These are phyloP conservation scores for Piaya cayana DNA, from an alignment of 2,113 vertebrate genomes.

Conservation along the genomic window DNA sequence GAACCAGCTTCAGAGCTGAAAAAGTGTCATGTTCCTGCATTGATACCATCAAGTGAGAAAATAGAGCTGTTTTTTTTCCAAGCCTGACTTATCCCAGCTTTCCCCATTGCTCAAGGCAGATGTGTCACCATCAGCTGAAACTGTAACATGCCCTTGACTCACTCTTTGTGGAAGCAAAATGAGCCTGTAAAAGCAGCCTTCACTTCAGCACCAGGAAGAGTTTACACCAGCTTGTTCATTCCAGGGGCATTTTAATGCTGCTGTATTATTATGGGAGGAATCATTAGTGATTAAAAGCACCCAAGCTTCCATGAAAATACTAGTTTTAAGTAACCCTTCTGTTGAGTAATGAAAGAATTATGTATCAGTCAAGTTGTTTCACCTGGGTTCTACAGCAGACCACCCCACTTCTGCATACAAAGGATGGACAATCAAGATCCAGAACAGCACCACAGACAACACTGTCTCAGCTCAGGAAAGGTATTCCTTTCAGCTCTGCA, in stretches of 20 bases:
- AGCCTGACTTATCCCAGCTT: neutral
- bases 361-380: neutral
- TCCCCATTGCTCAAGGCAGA: neutral
- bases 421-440: neutral
- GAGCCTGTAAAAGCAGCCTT: neutral
- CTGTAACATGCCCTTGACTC: neutral
- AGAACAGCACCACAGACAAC: neutral
- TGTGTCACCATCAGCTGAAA: neutral
- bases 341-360: neutral
- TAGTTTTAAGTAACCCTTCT: neutral
- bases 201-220: neutral
- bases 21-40: neutral
- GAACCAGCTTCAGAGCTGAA: neutral
- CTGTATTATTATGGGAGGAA: neutral
- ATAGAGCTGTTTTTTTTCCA: neutral
- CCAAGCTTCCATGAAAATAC: neutral
- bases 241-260: neutral
- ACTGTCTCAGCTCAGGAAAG: neutral
- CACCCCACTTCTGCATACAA: neutral
- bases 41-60: neutral
- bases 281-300: neutral
- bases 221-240: neutral
- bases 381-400: neutral
- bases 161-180: fast-evolving
- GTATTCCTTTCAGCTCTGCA: neutral